Percentiles rank a stretch among this genome's conserved stretches.
phyloP scores from a whole-genome alignment of 2,888 invertebrate genomes.

The Cetonia aurata region DNA sequence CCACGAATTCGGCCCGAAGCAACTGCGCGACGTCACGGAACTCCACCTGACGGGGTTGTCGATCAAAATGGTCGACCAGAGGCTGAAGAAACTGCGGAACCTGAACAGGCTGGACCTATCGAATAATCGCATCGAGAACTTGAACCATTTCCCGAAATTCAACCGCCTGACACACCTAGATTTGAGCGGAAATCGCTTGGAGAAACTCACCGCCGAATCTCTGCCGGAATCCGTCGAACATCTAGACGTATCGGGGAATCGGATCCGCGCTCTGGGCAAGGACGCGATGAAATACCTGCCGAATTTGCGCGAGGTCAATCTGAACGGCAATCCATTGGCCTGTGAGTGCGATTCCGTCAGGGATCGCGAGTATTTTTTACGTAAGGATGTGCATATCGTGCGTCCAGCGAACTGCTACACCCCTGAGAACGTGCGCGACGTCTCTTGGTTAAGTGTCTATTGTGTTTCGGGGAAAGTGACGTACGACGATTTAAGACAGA shows the following conservation, averaged over 20 bases:
- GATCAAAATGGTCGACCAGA: slow-evolving; percentile 58
- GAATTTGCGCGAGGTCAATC: slow-evolving; percentile 73
- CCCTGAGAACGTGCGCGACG: slow-evolving; percentile 57
- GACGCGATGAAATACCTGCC: slow-evolving; percentile 70
- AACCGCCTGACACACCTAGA: slow-evolving; percentile 59
- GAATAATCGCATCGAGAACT: slow-evolving; percentile 54
- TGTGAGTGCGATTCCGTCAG: slow-evolving; percentile 79
- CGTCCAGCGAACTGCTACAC: slow-evolving; percentile 59
- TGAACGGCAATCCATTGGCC: slow-evolving; percentile 77
- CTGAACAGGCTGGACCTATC: slow-evolving; percentile 60
- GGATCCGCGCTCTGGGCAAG: slow-evolving; percentile 70
- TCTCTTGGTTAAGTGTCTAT: slow-evolving; percentile 50
- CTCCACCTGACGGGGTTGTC: slow-evolving; percentile 58
- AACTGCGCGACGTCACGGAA: slow-evolving; percentile 56
- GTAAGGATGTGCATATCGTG: slow-evolving; percentile 57
- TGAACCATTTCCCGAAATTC: slow-evolving; percentile 54
- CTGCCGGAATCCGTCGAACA: slow-evolving; percentile 61
- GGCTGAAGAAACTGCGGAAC: slow-evolving; percentile 60
- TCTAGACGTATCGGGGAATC: slow-evolving; percentile 75
- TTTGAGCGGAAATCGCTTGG: slow-evolving; percentile 59
- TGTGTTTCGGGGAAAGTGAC: slow-evolving; percentile 43
- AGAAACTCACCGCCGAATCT: slow-evolving; percentile 55
- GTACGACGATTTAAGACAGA: slow-evolving; percentile 37
- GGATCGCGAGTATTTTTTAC: slow-evolving; percentile 72
- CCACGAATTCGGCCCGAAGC: slow-evolving; percentile 69